These are phyloP conservation scores for Drosophila kuntzei DNA, from an alignment of 2,888 invertebrate species.

Conservation along the genomic window DNA sequence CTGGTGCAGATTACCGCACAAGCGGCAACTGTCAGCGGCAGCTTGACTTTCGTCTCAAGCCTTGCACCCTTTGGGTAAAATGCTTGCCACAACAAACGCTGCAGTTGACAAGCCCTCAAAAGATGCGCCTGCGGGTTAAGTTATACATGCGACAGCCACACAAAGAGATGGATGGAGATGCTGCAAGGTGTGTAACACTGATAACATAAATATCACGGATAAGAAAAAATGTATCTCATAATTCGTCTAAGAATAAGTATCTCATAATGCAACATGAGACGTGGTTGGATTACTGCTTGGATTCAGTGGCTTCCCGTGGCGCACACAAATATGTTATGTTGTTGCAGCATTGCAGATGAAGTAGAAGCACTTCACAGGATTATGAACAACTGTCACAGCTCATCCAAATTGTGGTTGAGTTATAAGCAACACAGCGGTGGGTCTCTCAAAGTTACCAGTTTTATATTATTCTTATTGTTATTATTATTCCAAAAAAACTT, in stretches of 20 bases:
- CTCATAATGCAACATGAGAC: not conserved
- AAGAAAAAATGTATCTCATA: slow-evolving; percentile 39
- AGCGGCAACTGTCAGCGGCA: slow-evolving; percentile 25
- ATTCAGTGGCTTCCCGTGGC: slow-evolving; percentile 13
- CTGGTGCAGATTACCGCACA: slow-evolving; percentile 23
- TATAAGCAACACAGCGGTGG: slow-evolving; percentile 10
- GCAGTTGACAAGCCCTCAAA: slow-evolving; percentile 32
- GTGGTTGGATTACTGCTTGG: not conserved
- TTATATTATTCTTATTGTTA: not conserved
- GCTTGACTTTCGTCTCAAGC: not conserved
- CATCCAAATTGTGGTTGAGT: slow-evolving; percentile 9
- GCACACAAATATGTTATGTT: slow-evolving; percentile 9
- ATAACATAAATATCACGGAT: not conserved
- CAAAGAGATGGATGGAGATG: not conserved
- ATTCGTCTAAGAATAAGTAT: slow-evolving; percentile 20
- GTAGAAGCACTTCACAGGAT: slow-evolving; percentile 5
- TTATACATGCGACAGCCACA: not conserved
- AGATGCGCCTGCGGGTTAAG: slow-evolving; percentile 5
- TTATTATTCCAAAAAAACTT: too few relatives aligned
- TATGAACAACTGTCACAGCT: slow-evolving; percentile 11
- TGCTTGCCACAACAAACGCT: slow-evolving; percentile 17
- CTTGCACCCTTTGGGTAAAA: slow-evolving; percentile 6
- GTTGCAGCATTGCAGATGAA: slow-evolving; percentile 17
- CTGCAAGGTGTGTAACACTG: slow-evolving; percentile 30
- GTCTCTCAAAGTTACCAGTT: not conserved